Evolutionary conservation across 2,888 invertebrate genomes (phyloP).

Genomic region (Priocnemis perturbator): DNA sequence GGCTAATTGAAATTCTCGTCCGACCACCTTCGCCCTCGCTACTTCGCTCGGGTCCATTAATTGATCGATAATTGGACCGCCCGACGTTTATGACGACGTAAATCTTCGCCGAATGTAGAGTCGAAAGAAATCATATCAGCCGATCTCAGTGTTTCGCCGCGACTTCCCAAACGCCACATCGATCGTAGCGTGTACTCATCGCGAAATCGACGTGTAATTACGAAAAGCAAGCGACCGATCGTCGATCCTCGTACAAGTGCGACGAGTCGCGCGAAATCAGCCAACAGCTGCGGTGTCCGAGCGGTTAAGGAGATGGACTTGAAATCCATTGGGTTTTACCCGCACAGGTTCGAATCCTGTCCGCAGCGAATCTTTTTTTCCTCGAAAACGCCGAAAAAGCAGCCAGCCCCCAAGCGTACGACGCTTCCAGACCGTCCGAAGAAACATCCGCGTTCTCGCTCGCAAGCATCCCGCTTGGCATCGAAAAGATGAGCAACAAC

Average conservation of each 20-base stretch:
- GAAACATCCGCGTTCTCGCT: neutral
- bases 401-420: neutral
- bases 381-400: neutral
- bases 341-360: slow-evolving; percentile 74
- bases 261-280: no score
- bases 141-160: neutral
- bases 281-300: slow-evolving; percentile 71
- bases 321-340: slow-evolving; percentile 73
- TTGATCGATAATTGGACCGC: slow-evolving; percentile 50
- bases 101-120: slow-evolving; percentile 20
- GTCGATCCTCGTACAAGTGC: no score
- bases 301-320: slow-evolving; percentile 74
- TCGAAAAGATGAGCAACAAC: neutral
- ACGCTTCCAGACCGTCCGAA: no score
- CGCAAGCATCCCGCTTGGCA: no score
- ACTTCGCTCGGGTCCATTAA: slow-evolving; percentile 28
- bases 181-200: no score
- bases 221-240: no score
- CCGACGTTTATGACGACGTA: slow-evolving; percentile 18
- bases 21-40: slow-evolving; percentile 41
- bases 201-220: no score
- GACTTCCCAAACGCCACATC: no score
- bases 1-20: slow-evolving; percentile 65
- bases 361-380: slow-evolving; percentile 70
- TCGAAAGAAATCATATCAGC: neutral